phyloP scores from a whole-genome alignment of 2,888 invertebrate species.

The Lithophane leautieri region DNA sequence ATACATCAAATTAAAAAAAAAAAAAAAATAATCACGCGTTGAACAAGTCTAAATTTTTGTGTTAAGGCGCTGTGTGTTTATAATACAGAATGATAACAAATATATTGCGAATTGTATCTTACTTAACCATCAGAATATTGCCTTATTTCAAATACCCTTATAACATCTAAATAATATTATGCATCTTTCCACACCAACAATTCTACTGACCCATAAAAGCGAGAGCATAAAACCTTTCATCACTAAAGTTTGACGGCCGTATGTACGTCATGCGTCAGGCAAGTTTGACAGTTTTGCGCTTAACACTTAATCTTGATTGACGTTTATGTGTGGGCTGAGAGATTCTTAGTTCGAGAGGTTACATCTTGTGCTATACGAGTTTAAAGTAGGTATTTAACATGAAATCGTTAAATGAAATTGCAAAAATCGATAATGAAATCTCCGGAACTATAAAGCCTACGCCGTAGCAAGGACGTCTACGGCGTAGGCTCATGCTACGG shows the following conservation, averaged over 20 bases:
- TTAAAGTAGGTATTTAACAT: constrained; percentile 19
- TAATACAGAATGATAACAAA: background rate
- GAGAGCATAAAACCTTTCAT: constrained; percentile 47
- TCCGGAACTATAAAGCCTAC: background rate
- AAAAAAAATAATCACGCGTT: no score
- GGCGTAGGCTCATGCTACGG: constrained; percentile 32
- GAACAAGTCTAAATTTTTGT: no score
- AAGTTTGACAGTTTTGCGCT: constrained; percentile 56
- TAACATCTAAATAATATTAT: background rate
- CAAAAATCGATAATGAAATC: background rate
- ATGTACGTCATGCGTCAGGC: constrained; percentile 49
- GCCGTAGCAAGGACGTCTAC: constrained; percentile 44
- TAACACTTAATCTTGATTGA: constrained; percentile 55
- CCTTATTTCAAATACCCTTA: background rate
- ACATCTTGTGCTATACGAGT: constrained; percentile 31
- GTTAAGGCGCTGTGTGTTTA: no score
- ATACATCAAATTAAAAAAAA: no score
- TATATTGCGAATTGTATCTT: background rate
- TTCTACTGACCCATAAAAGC: constrained; percentile 19
- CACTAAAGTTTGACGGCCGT: constrained; percentile 47
- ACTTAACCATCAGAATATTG: background rate
- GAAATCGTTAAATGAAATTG: background rate
- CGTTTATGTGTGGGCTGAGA: constrained; percentile 49
- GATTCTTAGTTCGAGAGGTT: constrained; percentile 51
- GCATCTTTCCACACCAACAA: constrained; percentile 6